Evolutionary conservation across 2,113 vertebrate genomes (phyloP).

Genomic region (Nicator chloris): DNA sequence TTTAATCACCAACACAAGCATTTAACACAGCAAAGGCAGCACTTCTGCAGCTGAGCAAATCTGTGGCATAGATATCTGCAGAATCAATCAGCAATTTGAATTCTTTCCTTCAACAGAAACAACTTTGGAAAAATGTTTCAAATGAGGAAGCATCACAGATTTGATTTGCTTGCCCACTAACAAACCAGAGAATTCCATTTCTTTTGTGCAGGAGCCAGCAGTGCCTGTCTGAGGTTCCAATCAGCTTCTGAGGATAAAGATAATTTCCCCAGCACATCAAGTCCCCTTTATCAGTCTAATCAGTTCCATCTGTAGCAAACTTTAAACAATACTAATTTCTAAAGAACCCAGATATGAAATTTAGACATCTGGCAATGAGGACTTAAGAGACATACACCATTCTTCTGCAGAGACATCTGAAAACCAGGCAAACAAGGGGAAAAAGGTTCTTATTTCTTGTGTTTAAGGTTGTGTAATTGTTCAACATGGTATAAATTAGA

Average conservation of each 20-base stretch:
- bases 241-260: not conserved
- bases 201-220: not conserved
- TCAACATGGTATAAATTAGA: not conserved
- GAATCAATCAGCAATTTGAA: not conserved
- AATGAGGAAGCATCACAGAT: not conserved
- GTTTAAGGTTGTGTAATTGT: not conserved
- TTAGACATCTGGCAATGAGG: not conserved
- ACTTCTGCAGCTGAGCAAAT: not conserved
- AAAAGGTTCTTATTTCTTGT: not conserved
- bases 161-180: not conserved
- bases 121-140: not conserved
- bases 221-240: not conserved
- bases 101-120: not conserved
- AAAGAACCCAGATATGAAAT: not conserved
- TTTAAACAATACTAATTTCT: not conserved
- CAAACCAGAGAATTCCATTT: not conserved
- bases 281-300: not conserved
- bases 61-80: not conserved
- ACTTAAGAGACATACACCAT: not conserved
- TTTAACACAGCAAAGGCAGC: not conserved
- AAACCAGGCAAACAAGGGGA: not conserved
- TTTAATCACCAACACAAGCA: not conserved
- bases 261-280: not conserved
- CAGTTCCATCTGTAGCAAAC: not conserved
- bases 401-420: not conserved